Conservation (phyloP, 2,113 vertebrate genomes). For the Piprites chloris region DNA sequence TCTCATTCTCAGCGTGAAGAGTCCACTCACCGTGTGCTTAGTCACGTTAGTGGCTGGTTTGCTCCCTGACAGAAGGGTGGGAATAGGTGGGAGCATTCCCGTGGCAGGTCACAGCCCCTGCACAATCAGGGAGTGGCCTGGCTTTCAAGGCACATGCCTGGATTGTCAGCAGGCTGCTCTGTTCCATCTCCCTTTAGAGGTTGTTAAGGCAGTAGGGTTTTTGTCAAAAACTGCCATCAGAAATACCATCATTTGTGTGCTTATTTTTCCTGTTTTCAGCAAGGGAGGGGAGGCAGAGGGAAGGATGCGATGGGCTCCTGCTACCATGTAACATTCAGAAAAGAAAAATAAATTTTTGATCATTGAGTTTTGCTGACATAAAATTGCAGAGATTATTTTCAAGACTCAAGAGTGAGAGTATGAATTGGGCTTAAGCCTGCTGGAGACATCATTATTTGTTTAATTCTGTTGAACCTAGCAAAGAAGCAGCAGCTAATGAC, state of each 20-base stretch:
- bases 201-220: background rate
- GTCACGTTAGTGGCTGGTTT: fast-evolving
- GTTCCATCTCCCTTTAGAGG: background rate
- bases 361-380: background rate
- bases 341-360: background rate
- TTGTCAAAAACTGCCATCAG: background rate
- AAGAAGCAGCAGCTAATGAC: background rate
- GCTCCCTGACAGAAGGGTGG: background rate
- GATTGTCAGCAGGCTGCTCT: background rate
- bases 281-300: background rate
- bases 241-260: background rate
- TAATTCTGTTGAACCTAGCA: background rate
- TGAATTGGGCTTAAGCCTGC: background rate
- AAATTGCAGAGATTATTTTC: background rate
- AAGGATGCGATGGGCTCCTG: background rate
- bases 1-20: background rate
- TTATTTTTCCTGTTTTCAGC: background rate
- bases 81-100: fast-evolving
- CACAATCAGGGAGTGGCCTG: too few species aligned
- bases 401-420: background rate
- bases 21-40: background rate
- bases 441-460: background rate
- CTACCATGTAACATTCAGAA: background rate
- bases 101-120: background rate
- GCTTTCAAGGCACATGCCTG: background rate